Percentiles rank a stretch among this genome's conserved stretches.
phyloP scores from a whole-genome alignment of 1,140 invertebrate species.

The Radopholus similis region DNA sequence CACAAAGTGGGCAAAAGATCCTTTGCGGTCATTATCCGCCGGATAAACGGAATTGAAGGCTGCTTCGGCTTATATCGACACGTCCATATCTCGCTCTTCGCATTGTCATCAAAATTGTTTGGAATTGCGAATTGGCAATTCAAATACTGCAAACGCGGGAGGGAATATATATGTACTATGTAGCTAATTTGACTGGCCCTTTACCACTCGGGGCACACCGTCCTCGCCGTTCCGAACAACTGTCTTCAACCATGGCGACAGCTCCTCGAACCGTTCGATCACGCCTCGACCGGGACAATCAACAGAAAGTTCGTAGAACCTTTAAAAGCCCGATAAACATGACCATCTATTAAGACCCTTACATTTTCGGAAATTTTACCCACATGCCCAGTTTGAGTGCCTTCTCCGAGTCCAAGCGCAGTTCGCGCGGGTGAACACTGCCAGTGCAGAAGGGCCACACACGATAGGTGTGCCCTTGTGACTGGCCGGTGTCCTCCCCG shows the following conservation, averaged over 20 bases:
- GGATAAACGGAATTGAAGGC: background rate
- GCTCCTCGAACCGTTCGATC: background rate
- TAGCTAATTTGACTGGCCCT: background rate
- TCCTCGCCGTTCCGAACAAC: background rate
- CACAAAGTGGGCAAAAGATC: too few relatives aligned
- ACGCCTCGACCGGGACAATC: background rate
- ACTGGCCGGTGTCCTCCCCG: background rate
- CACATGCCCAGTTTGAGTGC: background rate
- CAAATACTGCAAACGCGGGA: background rate
- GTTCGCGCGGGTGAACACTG: background rate
- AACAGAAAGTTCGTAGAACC: background rate
- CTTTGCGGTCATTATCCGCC: too few relatives aligned
- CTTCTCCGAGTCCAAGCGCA: background rate
- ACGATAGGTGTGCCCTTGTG: background rate
- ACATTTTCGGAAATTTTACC: background rate
- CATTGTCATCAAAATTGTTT: background rate
- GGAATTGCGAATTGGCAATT: background rate
- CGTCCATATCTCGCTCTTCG: background rate
- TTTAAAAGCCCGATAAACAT: too few relatives aligned
- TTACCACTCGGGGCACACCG: background rate
- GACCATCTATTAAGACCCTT: too few relatives aligned
- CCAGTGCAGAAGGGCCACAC: background rate
- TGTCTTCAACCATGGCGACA: background rate
- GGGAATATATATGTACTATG: background rate
- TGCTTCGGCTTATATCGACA: background rate